phyloP scores from a whole-genome alignment of 2,113 vertebrate genomes.

The Cathartes aura region DNA sequence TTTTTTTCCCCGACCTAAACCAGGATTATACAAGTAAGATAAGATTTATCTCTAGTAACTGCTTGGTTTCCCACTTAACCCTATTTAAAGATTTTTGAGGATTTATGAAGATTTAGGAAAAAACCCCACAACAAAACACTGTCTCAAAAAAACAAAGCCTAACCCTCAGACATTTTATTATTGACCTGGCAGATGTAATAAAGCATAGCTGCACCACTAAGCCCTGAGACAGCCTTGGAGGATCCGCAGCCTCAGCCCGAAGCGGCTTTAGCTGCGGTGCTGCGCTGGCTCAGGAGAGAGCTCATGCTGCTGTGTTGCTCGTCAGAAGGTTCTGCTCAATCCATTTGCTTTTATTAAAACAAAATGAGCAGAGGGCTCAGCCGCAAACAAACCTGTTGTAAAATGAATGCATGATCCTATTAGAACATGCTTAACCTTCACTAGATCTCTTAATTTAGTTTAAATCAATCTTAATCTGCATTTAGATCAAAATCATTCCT shows the following conservation, averaged over 20 bases:
- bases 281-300: not conserved
- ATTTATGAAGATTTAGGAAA: not conserved
- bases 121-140: not conserved
- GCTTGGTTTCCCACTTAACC: not conserved
- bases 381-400: not conserved
- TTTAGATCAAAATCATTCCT: not conserved
- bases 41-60: not conserved
- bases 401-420: slow-evolving; percentile 11
- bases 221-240: not conserved
- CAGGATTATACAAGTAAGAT: slow-evolving; percentile 3
- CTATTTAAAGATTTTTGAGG: slow-evolving; percentile 29
- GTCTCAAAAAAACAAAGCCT: not conserved
- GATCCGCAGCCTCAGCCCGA: not conserved
- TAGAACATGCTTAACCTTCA: not conserved
- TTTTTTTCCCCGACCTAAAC: not conserved
- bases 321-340: not conserved
- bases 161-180: not conserved
- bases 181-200: not conserved
- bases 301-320: not conserved
- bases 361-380: not conserved
- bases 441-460: not conserved
- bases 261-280: not conserved
- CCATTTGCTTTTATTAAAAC: not conserved
- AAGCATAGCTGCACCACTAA: not conserved
- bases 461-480: not conserved